Evolutionary conservation across 2,888 invertebrate species (phyloP).

Genomic region (Podotricha telesiphe): DNA sequence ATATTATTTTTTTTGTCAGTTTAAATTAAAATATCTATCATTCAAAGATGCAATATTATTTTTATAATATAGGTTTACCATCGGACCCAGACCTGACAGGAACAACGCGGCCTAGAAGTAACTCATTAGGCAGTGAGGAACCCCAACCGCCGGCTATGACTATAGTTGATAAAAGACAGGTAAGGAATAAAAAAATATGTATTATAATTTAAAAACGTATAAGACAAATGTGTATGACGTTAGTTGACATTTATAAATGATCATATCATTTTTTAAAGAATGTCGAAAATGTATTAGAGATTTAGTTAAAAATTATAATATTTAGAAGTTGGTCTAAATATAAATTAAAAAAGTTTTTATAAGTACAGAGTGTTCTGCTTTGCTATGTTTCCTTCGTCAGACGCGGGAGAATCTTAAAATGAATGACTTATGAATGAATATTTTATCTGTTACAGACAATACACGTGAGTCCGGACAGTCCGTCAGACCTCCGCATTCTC

Average conservation of each 20-base stretch:
- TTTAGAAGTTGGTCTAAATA: too few species aligned
- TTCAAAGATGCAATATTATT: not conserved
- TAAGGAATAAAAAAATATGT: conserved; percentile 47
- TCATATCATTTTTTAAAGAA: too few species aligned
- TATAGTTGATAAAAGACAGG: conserved; percentile 76
- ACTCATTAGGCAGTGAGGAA: conserved; percentile 73
- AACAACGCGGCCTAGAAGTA: conserved; percentile 69
- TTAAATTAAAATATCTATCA: not conserved
- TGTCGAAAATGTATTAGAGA: too few species aligned
- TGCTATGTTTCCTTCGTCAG: too few species aligned
- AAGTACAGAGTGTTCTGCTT: too few species aligned
- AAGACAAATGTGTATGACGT: too few species aligned
- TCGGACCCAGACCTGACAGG: conserved; percentile 76
- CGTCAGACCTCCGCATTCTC: conserved; percentile 84
- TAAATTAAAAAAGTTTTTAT: too few species aligned
- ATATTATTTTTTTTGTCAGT: not conserved
- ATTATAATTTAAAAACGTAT: too few species aligned
- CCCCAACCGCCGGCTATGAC: conserved; percentile 59
- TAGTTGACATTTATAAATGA: too few species aligned
- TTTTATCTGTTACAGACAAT: conserved; percentile 65
- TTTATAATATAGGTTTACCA: conserved; percentile 63
- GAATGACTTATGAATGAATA: too few species aligned
- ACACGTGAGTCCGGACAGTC: conserved; percentile 84
- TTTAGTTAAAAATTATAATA: too few species aligned
- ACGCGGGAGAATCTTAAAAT: too few species aligned